Percentiles rank a stretch among this genome's conserved stretches.
These are phyloP conservation scores for Drosophila repletoides DNA, from an alignment of 1,140 invertebrate species.

Conservation along the genomic window DNA sequence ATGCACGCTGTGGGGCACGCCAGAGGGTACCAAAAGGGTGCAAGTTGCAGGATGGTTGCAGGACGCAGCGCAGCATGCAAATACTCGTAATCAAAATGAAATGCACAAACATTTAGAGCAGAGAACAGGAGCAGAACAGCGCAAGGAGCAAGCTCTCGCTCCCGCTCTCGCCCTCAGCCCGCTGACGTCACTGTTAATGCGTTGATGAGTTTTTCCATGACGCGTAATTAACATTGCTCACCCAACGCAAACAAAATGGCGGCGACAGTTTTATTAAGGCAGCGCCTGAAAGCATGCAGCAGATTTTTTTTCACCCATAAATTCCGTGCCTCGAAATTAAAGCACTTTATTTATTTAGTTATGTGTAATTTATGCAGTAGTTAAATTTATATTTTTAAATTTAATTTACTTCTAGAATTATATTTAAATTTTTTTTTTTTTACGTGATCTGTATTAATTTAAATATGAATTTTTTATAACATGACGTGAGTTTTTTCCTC, in stretches of 20 bases:
- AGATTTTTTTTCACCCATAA: neutral
- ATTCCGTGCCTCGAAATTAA: no score
- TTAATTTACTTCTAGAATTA: no score
- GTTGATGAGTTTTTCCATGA: constrained; percentile 46
- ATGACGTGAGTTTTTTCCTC: no score
- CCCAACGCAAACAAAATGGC: constrained; percentile 49
- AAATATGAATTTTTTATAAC: no score
- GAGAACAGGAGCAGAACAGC: constrained; percentile 4
- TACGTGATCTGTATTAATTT: no score
- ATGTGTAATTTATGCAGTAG: no score
- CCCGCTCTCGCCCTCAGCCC: no score
- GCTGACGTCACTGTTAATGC: constrained; percentile 46
- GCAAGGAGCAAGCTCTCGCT: no score
- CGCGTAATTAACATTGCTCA: constrained; percentile 31
- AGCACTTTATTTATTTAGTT: neutral
- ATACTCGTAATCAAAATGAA: constrained; percentile 42
- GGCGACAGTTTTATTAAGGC: constrained; percentile 26
- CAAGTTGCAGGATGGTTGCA: no score
- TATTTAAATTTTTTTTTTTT: neutral
- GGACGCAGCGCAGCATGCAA: constrained; percentile 36
- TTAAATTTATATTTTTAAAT: no score
- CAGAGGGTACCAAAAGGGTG: no score
- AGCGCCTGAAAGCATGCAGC: constrained; percentile 43
- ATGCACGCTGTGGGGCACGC: no score
- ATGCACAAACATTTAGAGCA: constrained; percentile 53